phyloP scores from a whole-genome alignment of 2,888 invertebrate genomes.

The Euspilapteryx auroguttella region DNA sequence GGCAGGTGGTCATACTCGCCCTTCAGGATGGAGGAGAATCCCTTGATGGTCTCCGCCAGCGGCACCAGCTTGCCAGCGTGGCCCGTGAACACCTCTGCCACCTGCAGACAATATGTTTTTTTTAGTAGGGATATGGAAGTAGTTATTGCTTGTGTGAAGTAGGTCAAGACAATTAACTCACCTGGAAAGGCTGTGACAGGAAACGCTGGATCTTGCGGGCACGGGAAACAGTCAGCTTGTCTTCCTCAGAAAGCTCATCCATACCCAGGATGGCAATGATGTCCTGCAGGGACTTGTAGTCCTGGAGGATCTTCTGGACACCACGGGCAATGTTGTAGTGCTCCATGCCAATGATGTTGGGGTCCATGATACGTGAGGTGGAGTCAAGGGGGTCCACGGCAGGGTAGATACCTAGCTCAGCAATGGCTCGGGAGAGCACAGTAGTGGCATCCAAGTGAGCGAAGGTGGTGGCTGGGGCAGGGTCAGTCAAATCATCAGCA shows the following conservation, averaged over 20 bases:
- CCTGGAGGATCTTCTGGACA: constrained; percentile 91
- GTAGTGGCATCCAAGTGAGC: constrained; percentile 97
- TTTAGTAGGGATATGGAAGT: not conserved
- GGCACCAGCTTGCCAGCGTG: constrained; percentile 89
- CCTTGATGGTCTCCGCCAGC: constrained; percentile 83
- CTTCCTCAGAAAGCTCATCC: constrained; percentile 87
- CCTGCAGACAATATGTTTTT: constrained; percentile 24
- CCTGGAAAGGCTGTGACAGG: constrained; percentile 81
- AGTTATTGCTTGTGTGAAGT: too few relatives aligned
- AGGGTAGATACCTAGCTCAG: constrained; percentile 92
- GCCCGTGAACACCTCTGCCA: constrained; percentile 94
- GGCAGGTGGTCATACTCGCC: constrained; percentile 91
- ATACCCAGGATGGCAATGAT: constrained; percentile 88
- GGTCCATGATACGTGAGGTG: constrained; percentile 93
- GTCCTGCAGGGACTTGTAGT: constrained; percentile 73
- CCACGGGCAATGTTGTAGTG: constrained; percentile 90
- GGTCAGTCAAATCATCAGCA: constrained; percentile 95
- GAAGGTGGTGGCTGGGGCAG: constrained; percentile 94
- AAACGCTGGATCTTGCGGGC: constrained; percentile 86
- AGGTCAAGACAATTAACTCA: too few relatives aligned
- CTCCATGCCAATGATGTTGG: constrained; percentile 85
- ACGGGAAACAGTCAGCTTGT: constrained; percentile 79
- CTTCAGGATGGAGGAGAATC: constrained; percentile 80
- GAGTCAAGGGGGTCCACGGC: constrained; percentile 97
- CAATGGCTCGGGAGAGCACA: constrained; percentile 89